Evolutionary conservation across 1,140 invertebrate genomes (phyloP).

Genomic region (Euura lappo): DNA sequence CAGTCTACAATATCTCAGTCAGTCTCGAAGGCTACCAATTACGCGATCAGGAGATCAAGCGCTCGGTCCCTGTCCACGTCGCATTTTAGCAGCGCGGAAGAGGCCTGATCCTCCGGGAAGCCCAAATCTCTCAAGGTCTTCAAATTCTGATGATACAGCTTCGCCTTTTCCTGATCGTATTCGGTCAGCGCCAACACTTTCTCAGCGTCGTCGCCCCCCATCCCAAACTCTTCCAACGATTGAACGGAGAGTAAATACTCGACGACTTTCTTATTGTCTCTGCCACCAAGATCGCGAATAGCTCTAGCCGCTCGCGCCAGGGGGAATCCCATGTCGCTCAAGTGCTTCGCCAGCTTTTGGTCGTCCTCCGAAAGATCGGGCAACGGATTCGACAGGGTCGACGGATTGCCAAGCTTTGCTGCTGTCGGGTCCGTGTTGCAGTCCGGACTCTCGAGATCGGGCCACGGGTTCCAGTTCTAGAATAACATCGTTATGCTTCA

Average conservation of each 20-base stretch:
- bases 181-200: conserved; percentile 58
- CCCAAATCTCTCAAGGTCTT: conserved; percentile 81
- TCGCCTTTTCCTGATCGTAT: conserved; percentile 60
- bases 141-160: conserved; percentile 62
- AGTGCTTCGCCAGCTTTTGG: conserved; percentile 72
- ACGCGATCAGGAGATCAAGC: conserved; percentile 81
- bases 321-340: conserved; percentile 86
- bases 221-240: conserved; percentile 72
- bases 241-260: conserved; percentile 55
- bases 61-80: conserved; percentile 87
- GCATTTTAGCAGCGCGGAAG: conserved; percentile 75
- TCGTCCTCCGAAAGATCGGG: conserved; percentile 63
- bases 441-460: conserved; percentile 45
- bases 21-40: conserved; percentile 42
- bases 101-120: conserved; percentile 78
- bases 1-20: background rate
- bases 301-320: conserved; percentile 77
- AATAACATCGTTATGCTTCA: conserved; percentile 16
- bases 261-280: conserved; percentile 84
- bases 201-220: conserved; percentile 68
- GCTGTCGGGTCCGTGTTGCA: conserved; percentile 17
- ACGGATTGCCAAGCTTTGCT: background rate
- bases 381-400: conserved; percentile 59
- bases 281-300: conserved; percentile 71
- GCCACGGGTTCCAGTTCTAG: conserved; percentile 56